Evolutionary conservation across 1,140 invertebrate genomes (phyloP), one percentile per base, ranked within the genome.

Genomic region (Pissodes strobi): DNA sequence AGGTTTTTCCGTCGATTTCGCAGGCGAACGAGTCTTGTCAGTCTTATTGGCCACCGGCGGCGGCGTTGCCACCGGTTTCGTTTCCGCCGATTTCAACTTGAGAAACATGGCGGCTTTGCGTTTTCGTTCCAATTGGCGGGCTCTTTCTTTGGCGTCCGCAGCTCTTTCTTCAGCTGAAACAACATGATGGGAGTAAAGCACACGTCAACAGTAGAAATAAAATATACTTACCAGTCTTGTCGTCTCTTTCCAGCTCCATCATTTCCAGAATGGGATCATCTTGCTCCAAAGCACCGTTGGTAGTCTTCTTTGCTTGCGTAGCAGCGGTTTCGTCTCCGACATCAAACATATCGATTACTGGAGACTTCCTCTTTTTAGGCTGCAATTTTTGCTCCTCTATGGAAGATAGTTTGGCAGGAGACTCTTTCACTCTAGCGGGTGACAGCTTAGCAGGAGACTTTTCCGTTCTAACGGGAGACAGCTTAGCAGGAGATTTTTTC

Each of bases 51-150:
- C 27, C 4, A 12, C 3, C 22, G 15, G 27, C 19, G 59, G n/a
- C 6, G 41, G 15, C 17, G 3, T 18, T 51, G 4, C n/a, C 13
- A 27, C 8, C 9, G 51, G 23, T 8, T 21, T 45, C 23, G 69
- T n/a, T n/a, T n/a, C 65, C 2, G 41, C 72, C 12, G 72, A 70
- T 72, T 85, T 85, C 30, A 87, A 83, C 57, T 86, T 84, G 0
- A 87, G 75, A 67, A 88, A 88, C 39, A 84, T 83, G 9, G 85
- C 81, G 0, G 85, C 86, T 70, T 85, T 85, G 51, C 84, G 83
- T 70, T 89, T 90, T 3, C 90, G 78, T 71, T 91, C 90, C 21
- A 87, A 72, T 70, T 92, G 88, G 2, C 90, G 69, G 45, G 88
- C 87, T 70, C 68, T 91, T 86, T 56, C 82, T 83, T 6, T 82